phyloP scores from a whole-genome alignment of 2,113 vertebrate species.

The Platycercus adscitus region DNA sequence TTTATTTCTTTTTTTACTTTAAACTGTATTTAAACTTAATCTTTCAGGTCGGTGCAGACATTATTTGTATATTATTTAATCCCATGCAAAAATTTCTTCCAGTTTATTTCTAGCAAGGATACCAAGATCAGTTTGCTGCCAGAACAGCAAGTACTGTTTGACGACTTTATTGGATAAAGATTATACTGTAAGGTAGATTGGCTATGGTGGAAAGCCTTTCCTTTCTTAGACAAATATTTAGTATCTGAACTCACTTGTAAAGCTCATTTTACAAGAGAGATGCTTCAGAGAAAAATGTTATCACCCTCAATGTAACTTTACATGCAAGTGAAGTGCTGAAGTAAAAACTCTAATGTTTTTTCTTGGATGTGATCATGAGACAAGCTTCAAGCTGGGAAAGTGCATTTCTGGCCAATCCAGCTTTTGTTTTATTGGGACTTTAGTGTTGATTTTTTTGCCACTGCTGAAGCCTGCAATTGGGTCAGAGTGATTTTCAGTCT shows the following conservation, averaged over 20 bases:
- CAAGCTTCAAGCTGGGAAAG: neutral
- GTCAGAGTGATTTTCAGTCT: constrained; percentile 5
- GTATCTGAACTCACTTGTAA: neutral
- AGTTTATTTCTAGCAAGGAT: neutral
- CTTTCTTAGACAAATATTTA: constrained; percentile 19
- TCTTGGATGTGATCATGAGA: neutral
- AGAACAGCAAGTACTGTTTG: constrained; percentile 12
- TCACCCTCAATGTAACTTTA: neutral
- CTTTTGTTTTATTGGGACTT: neutral
- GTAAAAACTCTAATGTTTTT: neutral
- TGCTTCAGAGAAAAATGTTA: neutral
- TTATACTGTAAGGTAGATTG: neutral
- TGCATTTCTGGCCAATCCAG: neutral
- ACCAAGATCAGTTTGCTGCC: constrained; percentile 5
- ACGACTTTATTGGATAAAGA: neutral
- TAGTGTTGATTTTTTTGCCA: neutral
- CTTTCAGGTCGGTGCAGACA: neutral
- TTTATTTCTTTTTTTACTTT: constrained; percentile 11
- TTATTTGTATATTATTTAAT: constrained; percentile 22
- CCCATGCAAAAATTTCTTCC: neutral
- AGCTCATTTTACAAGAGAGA: neutral
- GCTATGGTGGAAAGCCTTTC: constrained; percentile 1
- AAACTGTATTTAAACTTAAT: constrained; percentile 15
- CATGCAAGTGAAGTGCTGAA: neutral
- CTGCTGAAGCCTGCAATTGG: neutral